Conservation (phyloP, 2,888 invertebrate species). For the Harpalus rubripes region DNA sequence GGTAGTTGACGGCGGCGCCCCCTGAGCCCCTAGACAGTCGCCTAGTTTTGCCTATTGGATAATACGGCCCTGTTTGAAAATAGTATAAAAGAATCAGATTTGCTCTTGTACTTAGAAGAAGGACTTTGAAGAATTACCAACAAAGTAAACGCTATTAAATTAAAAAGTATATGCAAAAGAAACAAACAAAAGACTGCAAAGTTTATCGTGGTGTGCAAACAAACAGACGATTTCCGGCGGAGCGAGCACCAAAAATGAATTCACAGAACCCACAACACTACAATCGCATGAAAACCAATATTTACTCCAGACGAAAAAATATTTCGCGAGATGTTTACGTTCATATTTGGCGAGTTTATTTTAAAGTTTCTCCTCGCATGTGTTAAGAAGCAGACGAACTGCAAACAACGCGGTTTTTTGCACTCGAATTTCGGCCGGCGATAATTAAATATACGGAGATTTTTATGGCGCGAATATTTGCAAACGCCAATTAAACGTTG, state of each 20-base stretch:
- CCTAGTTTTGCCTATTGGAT: too few species aligned
- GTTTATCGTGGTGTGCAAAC: constrained; percentile 42
- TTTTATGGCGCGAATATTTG: constrained; percentile 47
- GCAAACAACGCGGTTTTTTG: constrained; percentile 50
- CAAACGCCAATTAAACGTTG: constrained; percentile 12
- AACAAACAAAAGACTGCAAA: constrained; percentile 33
- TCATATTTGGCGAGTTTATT: constrained; percentile 57
- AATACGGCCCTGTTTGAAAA: too few species aligned
- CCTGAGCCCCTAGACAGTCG: too few species aligned
- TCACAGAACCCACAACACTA: constrained; percentile 48
- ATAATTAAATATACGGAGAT: constrained; percentile 45
- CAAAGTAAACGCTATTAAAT: constrained; percentile 26
- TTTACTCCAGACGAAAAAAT: constrained; percentile 43
- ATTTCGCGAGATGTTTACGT: constrained; percentile 43
- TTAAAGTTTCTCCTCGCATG: constrained; percentile 56
- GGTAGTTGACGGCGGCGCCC: too few species aligned
- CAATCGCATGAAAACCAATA: constrained; percentile 54
- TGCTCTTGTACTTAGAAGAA: too few species aligned
- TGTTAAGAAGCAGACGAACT: constrained; percentile 54
- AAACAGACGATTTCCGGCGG: constrained; percentile 46
- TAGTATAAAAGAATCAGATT: too few species aligned
- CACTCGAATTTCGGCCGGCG: constrained; percentile 29
- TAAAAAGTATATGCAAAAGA: constrained; percentile 25
- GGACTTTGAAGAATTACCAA: constrained; percentile 28
- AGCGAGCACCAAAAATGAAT: constrained; percentile 46